phyloP scores from a whole-genome alignment of 2,888 invertebrate species.

The Drosophila testacea region DNA sequence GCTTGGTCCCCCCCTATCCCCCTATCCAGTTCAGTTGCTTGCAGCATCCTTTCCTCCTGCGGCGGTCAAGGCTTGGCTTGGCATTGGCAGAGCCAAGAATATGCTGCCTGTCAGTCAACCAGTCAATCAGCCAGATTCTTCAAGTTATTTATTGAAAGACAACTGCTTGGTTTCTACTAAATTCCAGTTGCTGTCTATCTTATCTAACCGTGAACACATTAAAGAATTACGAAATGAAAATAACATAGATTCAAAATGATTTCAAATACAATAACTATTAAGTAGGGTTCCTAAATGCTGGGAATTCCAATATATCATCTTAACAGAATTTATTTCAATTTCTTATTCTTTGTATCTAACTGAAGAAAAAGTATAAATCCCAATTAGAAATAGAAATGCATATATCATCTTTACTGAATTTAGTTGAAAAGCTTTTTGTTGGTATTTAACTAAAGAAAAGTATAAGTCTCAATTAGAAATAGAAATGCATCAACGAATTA shows the following conservation, averaged over 20 bases:
- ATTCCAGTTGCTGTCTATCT: conserved; percentile 7
- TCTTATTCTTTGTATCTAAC: not conserved
- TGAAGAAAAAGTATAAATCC: not conserved
- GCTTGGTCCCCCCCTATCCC: not conserved
- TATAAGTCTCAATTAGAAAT: too few species aligned
- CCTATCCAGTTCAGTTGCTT: conserved; percentile 13
- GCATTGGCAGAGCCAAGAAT: conserved; percentile 36
- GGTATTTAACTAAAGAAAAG: not conserved
- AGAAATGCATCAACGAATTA: too few species aligned
- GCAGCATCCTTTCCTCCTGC: conserved; percentile 21
- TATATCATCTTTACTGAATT: too few species aligned
- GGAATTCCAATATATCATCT: too few species aligned
- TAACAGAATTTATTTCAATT: too few species aligned
- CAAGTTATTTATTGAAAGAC: conserved; percentile 42
- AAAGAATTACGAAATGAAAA: not conserved
- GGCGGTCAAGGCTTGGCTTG: conserved; percentile 42
- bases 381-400: too few species aligned
- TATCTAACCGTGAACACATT: conserved; percentile 8
- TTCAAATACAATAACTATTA: not conserved
- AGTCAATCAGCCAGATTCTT: conserved; percentile 36
- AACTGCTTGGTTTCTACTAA: conserved; percentile 8
- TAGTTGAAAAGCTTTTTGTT: not conserved
- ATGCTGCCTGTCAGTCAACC: conserved; percentile 18
- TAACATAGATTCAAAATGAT: not conserved
- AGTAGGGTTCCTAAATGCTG: too few species aligned